Evolutionary conservation across 2,113 vertebrate genomes (phyloP).

Genomic region (Merops nubicus): DNA sequence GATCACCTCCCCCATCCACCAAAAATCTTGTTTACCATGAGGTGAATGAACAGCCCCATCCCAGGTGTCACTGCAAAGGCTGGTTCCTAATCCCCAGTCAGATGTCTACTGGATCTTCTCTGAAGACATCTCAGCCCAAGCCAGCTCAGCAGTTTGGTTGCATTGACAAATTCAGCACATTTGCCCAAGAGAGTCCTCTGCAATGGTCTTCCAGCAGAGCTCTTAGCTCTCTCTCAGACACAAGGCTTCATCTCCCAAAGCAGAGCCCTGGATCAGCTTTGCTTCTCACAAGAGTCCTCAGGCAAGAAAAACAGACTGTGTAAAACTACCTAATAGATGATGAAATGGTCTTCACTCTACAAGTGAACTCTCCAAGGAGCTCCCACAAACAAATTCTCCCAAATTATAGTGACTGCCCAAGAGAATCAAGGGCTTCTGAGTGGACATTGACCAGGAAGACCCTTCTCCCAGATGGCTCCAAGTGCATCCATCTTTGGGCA

Average conservation of each 20-base stretch:
- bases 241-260: neutral
- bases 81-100: neutral
- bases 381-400: neutral
- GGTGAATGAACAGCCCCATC: neutral
- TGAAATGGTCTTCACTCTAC: neutral
- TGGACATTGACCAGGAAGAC: neutral
- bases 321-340: neutral
- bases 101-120: neutral
- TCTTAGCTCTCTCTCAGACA: neutral
- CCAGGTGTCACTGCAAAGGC: neutral
- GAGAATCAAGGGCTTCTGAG: neutral
- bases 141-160: neutral
- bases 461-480: neutral
- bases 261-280: neutral
- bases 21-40: neutral
- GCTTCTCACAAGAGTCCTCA: neutral
- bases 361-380: neutral
- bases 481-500: neutral
- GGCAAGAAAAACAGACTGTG: neutral
- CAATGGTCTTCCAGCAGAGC: neutral
- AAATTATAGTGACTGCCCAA: neutral
- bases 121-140: neutral
- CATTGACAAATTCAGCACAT: neutral
- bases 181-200: neutral
- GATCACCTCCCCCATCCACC: neutral